A percentile compares a stretch with the other conserved stretches of the same genome.
Conservation (phyloP, 2,113 vertebrate genomes). For the Apus apus region DNA sequence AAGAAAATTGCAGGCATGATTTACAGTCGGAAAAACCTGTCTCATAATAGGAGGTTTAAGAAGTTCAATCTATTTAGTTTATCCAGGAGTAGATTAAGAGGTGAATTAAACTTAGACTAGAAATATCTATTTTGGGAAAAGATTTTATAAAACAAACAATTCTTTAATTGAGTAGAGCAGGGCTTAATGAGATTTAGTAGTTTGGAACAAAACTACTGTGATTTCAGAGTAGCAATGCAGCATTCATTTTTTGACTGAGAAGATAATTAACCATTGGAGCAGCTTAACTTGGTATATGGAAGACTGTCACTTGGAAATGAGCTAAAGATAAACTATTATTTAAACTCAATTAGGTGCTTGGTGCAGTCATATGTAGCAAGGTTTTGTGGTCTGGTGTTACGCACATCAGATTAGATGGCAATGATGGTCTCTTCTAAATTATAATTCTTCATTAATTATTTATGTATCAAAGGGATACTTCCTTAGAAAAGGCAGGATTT, state of each 20-base stretch:
- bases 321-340: conserved; percentile 23
- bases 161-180: not conserved
- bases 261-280: conserved; percentile 21
- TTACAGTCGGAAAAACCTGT: not conserved
- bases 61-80: not conserved
- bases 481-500: conserved; percentile 33
- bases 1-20: not conserved
- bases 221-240: not conserved
- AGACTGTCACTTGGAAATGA: conserved; percentile 9
- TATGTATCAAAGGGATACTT: not conserved
- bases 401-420: not conserved
- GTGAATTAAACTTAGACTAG: not conserved
- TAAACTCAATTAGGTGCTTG: conserved; percentile 17
- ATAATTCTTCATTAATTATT: conserved; percentile 50
- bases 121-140: not conserved
- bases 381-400: not conserved
- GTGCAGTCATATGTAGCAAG: not conserved
- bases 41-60: not conserved
- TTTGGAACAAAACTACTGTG: not conserved
- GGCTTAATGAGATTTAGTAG: conserved; percentile 7
- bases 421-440: not conserved
- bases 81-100: not conserved
- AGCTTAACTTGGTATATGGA: not conserved
- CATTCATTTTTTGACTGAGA: not conserved
- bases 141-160: not conserved